Evolutionary conservation across 1,140 invertebrate species (phyloP).

Genomic region (Rhysida immarginata): DNA sequence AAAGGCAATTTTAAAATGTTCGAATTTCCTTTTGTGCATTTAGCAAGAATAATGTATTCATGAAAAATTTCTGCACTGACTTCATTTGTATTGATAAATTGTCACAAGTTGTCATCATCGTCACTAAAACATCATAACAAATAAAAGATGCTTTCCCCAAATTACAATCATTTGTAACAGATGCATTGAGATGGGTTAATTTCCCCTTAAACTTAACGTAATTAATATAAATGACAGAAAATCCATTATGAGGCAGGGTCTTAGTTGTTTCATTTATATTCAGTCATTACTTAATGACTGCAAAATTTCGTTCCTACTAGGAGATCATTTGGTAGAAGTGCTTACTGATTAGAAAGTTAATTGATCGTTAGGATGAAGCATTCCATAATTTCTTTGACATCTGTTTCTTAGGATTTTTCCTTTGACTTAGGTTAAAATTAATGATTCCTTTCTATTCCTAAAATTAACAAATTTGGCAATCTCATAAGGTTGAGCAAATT

Average conservation of each 20-base stretch:
- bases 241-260: not conserved
- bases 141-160: not conserved
- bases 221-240: conserved; percentile 5
- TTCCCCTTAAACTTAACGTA: not conserved
- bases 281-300: conserved; percentile 1
- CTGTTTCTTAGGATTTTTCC: too few relatives aligned
- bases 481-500: too few relatives aligned
- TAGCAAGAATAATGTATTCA: too few relatives aligned
- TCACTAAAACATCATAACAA: not conserved
- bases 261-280: conserved; percentile 7
- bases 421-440: too few relatives aligned
- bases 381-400: not conserved
- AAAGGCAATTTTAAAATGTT: too few relatives aligned
- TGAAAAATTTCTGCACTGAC: too few relatives aligned
- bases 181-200: conserved; percentile 4
- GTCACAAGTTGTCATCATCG: not conserved
- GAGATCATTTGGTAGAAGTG: conserved; percentile 5
- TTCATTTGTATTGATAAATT: too few relatives aligned
- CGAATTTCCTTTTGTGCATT: too few relatives aligned
- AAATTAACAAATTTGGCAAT: too few relatives aligned
- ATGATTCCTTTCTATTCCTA: too few relatives aligned
- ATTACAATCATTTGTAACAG: conserved; percentile 2
- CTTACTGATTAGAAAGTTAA: conserved; percentile 5
- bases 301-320: conserved; percentile 1
- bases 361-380: not conserved